A percentile compares a stretch with the other conserved stretches of the same genome.
phyloP scores from a whole-genome alignment of 1,140 invertebrate species.

The Drosophila ficusphila region DNA sequence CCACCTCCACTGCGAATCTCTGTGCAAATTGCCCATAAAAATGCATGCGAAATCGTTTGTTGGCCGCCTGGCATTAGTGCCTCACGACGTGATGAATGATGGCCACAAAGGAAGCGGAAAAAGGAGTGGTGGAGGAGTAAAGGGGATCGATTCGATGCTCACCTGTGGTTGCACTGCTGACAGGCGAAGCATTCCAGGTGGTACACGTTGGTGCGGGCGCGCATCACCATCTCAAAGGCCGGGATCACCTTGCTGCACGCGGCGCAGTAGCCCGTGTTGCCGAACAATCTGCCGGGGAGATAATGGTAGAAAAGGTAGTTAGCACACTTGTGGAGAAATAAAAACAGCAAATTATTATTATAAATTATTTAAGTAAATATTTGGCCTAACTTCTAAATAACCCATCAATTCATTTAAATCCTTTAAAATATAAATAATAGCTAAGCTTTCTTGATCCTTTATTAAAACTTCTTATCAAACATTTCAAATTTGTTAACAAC shows the following conservation, averaged over 20 bases:
- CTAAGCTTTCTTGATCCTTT: too few relatives aligned
- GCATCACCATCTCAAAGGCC: slow-evolving; percentile 99
- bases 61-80: background rate
- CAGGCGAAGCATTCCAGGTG: slow-evolving; percentile 99
- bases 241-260: slow-evolving; percentile 98
- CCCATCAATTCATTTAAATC: too few relatives aligned
- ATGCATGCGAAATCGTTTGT: slow-evolving; percentile 42
- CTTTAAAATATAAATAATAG: too few relatives aligned
- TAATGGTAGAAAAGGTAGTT: background rate
- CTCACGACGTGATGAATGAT: background rate
- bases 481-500: too few relatives aligned
- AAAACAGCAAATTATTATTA: too few relatives aligned
- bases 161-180: slow-evolving; percentile 99
- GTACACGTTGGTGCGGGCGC: slow-evolving; percentile 97
- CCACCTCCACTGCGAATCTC: slow-evolving; percentile 9
- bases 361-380: too few relatives aligned
- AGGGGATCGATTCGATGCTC: slow-evolving; percentile 64
- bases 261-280: slow-evolving; percentile 96
- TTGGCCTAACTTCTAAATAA: too few relatives aligned
- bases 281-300: slow-evolving; percentile 88
- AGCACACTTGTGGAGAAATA: background rate
- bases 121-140: background rate
- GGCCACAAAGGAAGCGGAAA: too few relatives aligned
- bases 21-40: slow-evolving; percentile 63
- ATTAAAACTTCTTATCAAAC: too few relatives aligned